A percentile compares a stretch with the other conserved stretches of the same genome.
Conservation (phyloP, 2,113 vertebrate genomes). For the Pluvianellus socialis region DNA sequence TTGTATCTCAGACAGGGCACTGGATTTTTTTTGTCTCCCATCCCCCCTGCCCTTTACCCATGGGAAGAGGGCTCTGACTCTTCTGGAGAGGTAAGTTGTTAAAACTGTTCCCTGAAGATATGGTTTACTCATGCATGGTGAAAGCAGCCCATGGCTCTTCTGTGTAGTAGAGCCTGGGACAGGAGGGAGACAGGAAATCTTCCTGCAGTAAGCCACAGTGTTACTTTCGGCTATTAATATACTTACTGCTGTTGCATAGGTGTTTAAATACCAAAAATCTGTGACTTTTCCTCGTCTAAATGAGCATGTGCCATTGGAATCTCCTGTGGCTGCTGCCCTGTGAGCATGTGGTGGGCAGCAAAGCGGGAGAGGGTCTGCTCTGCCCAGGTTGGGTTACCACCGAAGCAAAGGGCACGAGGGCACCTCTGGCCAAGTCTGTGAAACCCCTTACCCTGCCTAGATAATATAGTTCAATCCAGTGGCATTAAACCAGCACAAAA, state of each 20-base stretch:
- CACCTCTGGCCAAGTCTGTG: neutral
- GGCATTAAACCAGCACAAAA: neutral
- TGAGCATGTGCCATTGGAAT: neutral
- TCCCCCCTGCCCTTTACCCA: neutral
- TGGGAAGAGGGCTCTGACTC: neutral
- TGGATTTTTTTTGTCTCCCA: neutral
- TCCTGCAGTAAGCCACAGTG: neutral
- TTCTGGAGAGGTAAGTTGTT: neutral
- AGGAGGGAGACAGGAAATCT: neutral
- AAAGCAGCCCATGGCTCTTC: neutral
- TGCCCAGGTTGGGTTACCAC: neutral
- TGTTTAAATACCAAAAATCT: neutral
- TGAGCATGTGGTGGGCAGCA: neutral
- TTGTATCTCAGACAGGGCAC: neutral
- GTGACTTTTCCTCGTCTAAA: neutral
- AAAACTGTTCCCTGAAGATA: neutral
- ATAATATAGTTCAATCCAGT: neutral
- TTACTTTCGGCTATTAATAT: neutral
- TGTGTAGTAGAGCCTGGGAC: neutral
- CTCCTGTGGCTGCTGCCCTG: neutral
- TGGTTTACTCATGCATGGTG: neutral
- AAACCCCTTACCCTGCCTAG: neutral
- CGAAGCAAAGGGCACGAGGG: neutral
- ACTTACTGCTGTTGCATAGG: neutral
- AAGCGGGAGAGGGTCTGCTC: neutral